Percentiles rank a stretch among this genome's conserved stretches.
These are phyloP conservation scores for Scolanthus callimorphus DNA, from an alignment of 92 coral and sea anemone genomes.

Conservation along the genomic window DNA sequence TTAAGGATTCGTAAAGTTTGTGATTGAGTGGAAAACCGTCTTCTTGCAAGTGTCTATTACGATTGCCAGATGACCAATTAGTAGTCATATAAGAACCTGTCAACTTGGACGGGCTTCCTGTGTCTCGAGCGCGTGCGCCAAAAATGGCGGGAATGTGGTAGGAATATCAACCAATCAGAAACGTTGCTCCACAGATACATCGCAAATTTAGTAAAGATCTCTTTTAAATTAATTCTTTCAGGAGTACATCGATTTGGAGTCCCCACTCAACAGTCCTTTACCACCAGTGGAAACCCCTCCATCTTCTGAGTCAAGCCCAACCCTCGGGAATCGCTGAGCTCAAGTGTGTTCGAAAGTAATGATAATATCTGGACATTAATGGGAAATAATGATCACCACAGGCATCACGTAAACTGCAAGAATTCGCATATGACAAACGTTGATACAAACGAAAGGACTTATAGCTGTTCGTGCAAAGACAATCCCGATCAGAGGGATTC, in stretches of 20 bases:
- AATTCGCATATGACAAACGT: conserved; percentile 13
- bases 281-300: conserved; percentile 66
- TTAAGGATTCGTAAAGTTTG: no score
- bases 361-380: conserved; percentile 29
- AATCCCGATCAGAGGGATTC: conserved; percentile 35
- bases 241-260: conserved; percentile 77
- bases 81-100: no score
- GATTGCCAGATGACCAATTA: no score
- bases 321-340: conserved; percentile 72
- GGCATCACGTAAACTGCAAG: conserved; percentile 14
- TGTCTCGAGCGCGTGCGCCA: no score
- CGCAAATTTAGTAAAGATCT: no score
- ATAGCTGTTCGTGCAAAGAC: not conserved
- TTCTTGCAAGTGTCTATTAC: no score
- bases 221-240: no score
- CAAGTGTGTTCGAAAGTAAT: conserved; percentile 79
- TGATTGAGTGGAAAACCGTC: no score
- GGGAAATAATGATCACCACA: conserved; percentile 12
- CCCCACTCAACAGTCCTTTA: conserved; percentile 39
- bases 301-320: conserved; percentile 59
- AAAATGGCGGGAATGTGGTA: no score
- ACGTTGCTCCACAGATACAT: no score
- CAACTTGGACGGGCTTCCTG: no score
- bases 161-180: no score
- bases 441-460: conserved; percentile 3